Percentiles rank a stretch among this genome's conserved stretches.
Evolutionary conservation across 1,140 invertebrate genomes (phyloP).

Genomic region (Maniola jurtina): DNA sequence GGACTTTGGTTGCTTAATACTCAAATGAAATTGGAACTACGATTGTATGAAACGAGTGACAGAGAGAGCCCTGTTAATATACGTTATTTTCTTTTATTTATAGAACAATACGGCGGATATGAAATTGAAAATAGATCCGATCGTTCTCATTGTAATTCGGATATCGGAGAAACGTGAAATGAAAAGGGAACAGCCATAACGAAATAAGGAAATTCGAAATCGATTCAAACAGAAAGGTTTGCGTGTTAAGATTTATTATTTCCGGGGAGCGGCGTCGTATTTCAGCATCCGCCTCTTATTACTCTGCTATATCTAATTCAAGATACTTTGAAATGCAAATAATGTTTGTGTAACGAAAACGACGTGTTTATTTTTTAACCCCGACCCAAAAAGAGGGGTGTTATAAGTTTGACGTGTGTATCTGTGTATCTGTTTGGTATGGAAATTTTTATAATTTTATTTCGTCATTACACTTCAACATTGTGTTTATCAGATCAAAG

Average conservation of each 20-base stretch:
- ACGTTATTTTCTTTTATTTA: background rate
- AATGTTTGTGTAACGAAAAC: too few relatives aligned
- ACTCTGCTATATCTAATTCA: conserved; percentile 8
- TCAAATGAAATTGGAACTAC: too few relatives aligned
- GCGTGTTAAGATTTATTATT: conserved; percentile 38
- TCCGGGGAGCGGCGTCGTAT: conserved; percentile 17
- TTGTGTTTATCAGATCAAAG: too few relatives aligned
- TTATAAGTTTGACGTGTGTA: too few relatives aligned
- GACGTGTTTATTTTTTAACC: too few relatives aligned
- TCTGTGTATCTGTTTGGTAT: too few relatives aligned
- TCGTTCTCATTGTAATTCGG: conserved; percentile 10
- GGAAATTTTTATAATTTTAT: too few relatives aligned
- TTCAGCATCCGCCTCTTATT: conserved; percentile 23
- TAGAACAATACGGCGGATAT: background rate
- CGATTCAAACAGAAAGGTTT: conserved; percentile 31
- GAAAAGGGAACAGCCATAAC: conserved; percentile 1
- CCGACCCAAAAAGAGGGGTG: too few relatives aligned
- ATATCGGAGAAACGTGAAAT: conserved; percentile 16
- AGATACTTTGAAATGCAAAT: background rate
- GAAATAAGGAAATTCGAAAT: conserved; percentile 15
- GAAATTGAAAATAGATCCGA: conserved; percentile 17
- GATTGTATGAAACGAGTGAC: too few relatives aligned
- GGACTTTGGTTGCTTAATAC: too few relatives aligned
- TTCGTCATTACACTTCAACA: too few relatives aligned
- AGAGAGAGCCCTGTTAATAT: too few relatives aligned